phyloP scores from a whole-genome alignment of 2,888 invertebrate genomes.

The Seira ritae region DNA sequence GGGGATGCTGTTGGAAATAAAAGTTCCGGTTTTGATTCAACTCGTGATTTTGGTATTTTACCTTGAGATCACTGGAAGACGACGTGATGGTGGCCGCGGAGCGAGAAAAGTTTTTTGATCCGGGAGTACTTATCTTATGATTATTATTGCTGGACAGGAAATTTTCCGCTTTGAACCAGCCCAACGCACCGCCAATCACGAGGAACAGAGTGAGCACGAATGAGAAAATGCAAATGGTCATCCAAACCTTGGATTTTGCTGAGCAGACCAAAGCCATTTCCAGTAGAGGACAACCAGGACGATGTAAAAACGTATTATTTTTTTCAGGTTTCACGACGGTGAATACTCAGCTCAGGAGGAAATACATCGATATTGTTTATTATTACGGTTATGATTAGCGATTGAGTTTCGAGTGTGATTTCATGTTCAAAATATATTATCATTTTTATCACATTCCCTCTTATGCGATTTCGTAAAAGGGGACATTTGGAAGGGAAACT shows the following conservation, averaged over 20 bases:
- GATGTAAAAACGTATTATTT: not conserved
- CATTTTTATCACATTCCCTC: not conserved
- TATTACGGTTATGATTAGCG: slow-evolving; percentile 13
- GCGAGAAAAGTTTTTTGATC: slow-evolving; percentile 12
- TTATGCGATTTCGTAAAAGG: too few species aligned
- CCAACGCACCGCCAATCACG: slow-evolving; percentile 77
- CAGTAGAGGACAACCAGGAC: slow-evolving; percentile 12
- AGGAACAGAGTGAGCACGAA: slow-evolving; percentile 74
- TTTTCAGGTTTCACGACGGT: not conserved
- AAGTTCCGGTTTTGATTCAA: slow-evolving; percentile 14
- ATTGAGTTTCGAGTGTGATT: not conserved
- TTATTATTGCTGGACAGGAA: slow-evolving; percentile 28
- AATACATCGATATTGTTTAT: slow-evolving; percentile 8
- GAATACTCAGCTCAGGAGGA: not conserved
- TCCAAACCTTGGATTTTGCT: slow-evolving; percentile 80
- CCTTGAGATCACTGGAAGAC: slow-evolving; percentile 22
- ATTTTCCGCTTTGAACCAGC: slow-evolving; percentile 79
- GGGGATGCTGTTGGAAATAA: slow-evolving; percentile 1
- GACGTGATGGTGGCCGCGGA: slow-evolving; percentile 7
- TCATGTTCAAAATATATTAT: slow-evolving; percentile 10
- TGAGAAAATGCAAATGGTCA: slow-evolving; percentile 78
- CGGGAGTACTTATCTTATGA: slow-evolving; percentile 13
- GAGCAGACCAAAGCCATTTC: slow-evolving; percentile 83
- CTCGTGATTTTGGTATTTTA: slow-evolving; percentile 23
- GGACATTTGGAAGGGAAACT: too few species aligned